Evolutionary conservation across 2,888 invertebrate species (phyloP), one percentile per base, ranked within the genome.

Genomic region (Archaeoteleia sp.): DNA sequence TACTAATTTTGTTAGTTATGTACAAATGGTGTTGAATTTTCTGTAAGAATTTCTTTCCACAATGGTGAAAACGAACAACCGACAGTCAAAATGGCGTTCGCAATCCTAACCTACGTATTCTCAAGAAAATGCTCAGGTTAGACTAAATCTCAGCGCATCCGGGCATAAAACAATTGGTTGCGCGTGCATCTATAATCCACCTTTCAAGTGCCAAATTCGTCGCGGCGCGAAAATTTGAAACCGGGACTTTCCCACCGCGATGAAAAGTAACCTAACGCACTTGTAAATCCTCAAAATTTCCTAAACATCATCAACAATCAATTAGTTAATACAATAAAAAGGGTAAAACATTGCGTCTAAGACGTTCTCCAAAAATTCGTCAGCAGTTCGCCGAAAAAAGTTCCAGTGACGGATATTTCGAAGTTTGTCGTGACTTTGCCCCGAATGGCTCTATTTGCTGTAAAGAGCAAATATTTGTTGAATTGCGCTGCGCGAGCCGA

Each of bases 401-500:
- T 4, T 5, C 20, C 3, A 20, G 20, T 4, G 2, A 5, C 20
- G 20, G 20, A 5, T 4, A 20, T 4, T 20, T 20, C 20, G 20
- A 20, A 2, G 20, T 5, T 20, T 20, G 3, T 20, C 20, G 2
- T 20, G 20, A 4, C 5, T 20, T 29, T 7, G 8, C 10, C 12
- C 32, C 1, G 17, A 1, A 8, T 12, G n/a, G n/a, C n/a, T n/a
- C n/a, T n/a, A n/a, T n/a, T n/a, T n/a, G n/a, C n/a, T n/a, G n/a
- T n/a, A n/a, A n/a, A n/a, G n/a, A n/a, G n/a, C n/a, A n/a, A n/a
- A n/a, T n/a, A n/a, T n/a, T n/a, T n/a, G n/a, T n/a, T n/a, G n/a
- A n/a, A n/a, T n/a, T 32, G 92, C 90, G 10, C 89, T 89, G 75
- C 89, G 88, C 0, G 94, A 91, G 39, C 97, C 97, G 76, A 95